A percentile compares a stretch with the other conserved stretches of the same genome.
Conservation (phyloP, 2,888 invertebrate species). For the Thera britannica region DNA sequence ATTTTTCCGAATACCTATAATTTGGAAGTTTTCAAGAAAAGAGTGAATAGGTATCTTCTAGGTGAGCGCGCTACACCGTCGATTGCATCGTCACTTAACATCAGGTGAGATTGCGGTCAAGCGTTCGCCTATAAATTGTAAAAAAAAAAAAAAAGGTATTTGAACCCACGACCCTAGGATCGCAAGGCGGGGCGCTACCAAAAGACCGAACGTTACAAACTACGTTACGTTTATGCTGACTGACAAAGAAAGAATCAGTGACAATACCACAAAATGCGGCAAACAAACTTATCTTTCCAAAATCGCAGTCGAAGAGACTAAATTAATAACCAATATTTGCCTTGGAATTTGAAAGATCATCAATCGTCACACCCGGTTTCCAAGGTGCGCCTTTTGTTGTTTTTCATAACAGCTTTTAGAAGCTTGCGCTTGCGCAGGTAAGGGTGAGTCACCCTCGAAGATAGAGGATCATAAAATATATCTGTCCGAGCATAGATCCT, state of each 20-base stretch:
- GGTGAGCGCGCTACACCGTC: too few species aligned
- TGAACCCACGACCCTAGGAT: too few species aligned
- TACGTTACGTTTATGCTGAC: too few species aligned
- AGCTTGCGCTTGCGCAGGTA: constrained; percentile 39
- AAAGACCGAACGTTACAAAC: too few species aligned
- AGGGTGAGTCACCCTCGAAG: constrained; percentile 23
- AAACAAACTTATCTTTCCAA: neutral
- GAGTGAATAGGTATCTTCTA: too few species aligned
- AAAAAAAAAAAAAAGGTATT: too few species aligned
- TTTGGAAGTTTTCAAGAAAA: too few species aligned
- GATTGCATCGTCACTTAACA: too few species aligned
- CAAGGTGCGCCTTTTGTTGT: constrained; percentile 38
- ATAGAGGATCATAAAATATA: neutral
- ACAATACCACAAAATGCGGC: neutral
- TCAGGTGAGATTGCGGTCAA: too few species aligned
- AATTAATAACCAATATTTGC: constrained; percentile 29
- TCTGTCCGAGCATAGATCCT: neutral
- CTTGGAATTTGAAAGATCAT: constrained; percentile 26
- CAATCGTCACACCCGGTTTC: constrained; percentile 25
- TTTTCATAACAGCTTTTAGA: constrained; percentile 33
- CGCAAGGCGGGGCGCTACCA: too few species aligned
- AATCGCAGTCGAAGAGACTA: neutral
- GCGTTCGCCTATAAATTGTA: too few species aligned
- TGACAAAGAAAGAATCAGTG: neutral
- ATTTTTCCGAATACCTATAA: too few species aligned